phyloP scores from a whole-genome alignment of 2,113 vertebrate species.

The Pseudorectes ferrugineus region DNA sequence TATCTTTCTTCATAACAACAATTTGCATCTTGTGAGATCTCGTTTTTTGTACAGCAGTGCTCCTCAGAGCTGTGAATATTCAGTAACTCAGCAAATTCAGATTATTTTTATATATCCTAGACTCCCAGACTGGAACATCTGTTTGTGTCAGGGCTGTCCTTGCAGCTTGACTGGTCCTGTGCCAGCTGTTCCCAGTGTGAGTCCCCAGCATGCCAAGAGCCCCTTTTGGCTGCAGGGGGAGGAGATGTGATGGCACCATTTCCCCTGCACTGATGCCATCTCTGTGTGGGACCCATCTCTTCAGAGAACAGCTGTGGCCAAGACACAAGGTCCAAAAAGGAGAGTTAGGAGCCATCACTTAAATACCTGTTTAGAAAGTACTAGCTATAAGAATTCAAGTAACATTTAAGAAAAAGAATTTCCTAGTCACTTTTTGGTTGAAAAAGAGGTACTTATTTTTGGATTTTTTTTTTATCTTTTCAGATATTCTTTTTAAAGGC shows the following conservation, averaged over 20 bases:
- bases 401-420: neutral
- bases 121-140: neutral
- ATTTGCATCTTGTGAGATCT: neutral
- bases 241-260: neutral
- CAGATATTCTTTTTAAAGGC: neutral
- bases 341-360: neutral
- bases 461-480: neutral
- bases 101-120: neutral
- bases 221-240: neutral
- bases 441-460: neutral
- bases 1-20: neutral
- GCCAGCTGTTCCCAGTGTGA: neutral
- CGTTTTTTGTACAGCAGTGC: neutral
- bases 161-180: neutral
- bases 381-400: neutral
- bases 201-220: neutral
- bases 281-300: neutral
- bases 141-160: neutral
- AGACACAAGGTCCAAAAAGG: neutral
- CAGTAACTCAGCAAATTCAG: neutral
- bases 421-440: neutral
- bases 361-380: neutral
- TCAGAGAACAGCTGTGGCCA: neutral
- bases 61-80: neutral
- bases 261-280: neutral